These are phyloP conservation scores for Nephrotoma guestfalica DNA, from an alignment of 2,888 invertebrate genomes.

Conservation along the genomic window DNA sequence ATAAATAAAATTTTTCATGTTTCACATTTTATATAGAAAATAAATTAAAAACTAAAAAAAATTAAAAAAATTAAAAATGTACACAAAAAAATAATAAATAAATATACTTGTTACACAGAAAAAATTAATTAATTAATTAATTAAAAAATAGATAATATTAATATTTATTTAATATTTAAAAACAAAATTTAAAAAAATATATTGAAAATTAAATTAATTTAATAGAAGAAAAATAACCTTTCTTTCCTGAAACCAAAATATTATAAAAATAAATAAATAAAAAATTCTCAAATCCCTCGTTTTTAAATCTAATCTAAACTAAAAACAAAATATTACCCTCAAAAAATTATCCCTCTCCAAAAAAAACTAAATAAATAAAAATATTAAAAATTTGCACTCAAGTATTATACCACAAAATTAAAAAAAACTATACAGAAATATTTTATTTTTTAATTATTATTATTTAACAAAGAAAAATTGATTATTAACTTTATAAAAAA, in stretches of 20 bases:
- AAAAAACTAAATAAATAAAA: background rate
- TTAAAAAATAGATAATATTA: background rate
- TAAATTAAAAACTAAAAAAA: background rate
- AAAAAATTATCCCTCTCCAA: background rate
- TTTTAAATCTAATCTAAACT: background rate
- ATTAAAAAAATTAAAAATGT: background rate
- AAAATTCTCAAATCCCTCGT: background rate
- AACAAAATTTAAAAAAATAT: background rate
- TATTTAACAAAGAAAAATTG: background rate
- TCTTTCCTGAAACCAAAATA: background rate
- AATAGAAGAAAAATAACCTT: background rate
- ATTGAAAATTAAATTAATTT: background rate
- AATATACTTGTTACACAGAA: background rate
- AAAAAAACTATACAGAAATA: background rate
- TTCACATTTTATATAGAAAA: slow-evolving; percentile 3
- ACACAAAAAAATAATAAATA: background rate
- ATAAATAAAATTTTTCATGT: slow-evolving; percentile 2
- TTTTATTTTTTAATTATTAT: background rate
- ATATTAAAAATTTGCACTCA: background rate
- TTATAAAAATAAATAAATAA: background rate
- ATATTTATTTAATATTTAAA: background rate
- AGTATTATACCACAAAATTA: background rate
- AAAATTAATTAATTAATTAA: background rate
- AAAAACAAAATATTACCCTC: background rate
- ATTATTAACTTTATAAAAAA: background rate